These are phyloP conservation scores for Cherax destructor DNA, from an alignment of 1,140 invertebrate genomes.

Conservation along the genomic window DNA sequence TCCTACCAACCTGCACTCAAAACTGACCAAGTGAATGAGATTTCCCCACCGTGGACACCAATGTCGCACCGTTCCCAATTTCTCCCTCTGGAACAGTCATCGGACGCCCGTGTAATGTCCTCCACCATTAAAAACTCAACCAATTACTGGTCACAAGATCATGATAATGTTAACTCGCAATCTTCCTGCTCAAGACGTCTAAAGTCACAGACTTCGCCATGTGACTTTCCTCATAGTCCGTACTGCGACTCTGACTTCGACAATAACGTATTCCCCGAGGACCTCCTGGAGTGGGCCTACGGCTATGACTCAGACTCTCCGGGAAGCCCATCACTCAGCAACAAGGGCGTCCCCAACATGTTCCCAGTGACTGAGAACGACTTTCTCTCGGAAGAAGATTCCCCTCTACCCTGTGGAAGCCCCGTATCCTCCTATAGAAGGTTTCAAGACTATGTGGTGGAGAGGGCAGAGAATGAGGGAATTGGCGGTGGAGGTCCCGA, in stretches of 20 bases:
- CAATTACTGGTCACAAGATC: neutral
- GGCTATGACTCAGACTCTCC: conserved; percentile 35
- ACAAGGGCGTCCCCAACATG: conserved; percentile 60
- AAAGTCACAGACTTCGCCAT: neutral
- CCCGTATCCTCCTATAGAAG: neutral
- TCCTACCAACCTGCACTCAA: neutral
- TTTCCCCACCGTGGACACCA: neutral
- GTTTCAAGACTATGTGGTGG: neutral
- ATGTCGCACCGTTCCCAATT: neutral
- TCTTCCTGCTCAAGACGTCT: neutral
- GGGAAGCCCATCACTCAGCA: conserved; percentile 39
- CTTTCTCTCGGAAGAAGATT: conserved; percentile 28
- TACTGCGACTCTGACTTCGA: neutral
- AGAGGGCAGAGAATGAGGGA: neutral
- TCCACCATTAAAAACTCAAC: too few species aligned
- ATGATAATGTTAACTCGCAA: neutral
- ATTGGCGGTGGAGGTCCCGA: neutral
- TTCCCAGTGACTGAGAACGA: conserved; percentile 52
- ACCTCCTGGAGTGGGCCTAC: conserved; percentile 20
- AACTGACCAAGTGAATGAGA: neutral
- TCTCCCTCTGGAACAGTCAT: neutral
- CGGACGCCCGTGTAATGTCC: too few species aligned
- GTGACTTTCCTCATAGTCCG: neutral
- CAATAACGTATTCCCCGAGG: neutral
- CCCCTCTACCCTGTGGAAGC: conserved; percentile 1